Base-by-base conservation (phyloP, 2,888 invertebrate species). In the Lochmaea capreae region DNA sequence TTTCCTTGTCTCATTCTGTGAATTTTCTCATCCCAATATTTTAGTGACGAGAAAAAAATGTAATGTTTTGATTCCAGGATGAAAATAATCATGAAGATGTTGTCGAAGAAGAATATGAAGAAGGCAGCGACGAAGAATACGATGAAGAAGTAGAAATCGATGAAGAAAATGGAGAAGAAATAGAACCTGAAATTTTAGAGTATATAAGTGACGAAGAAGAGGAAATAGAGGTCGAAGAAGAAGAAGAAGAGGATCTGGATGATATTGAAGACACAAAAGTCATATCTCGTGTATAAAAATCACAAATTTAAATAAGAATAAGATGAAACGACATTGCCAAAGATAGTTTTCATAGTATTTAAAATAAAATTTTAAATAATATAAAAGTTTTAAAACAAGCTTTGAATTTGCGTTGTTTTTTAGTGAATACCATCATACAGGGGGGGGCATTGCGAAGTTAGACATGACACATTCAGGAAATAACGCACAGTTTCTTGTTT, bases 101-200 rank as follows among this genome's bases (percentile, higher is more conserved):
- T 46, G 62, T 43, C 3, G 57, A 59, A 16, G 46, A 66, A 33
- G 54, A 57, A 59, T 42, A 67, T 67, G 63, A 18, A 70, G 16
- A 71, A 75, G 77, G 52, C 16, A 78, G 43, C 83, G 78, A 80
- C 67, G 76, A 76, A 62, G 84, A 74, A 71, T 79, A 76, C 78
- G 43, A 78, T 78, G 42, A 63, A 63, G 76, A 80, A 22, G 80
- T 79, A 18, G 80, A 81, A 61, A 79, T 76, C 54, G 78, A 80
- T n/a, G 80, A 81, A 14, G 54, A 66, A 39, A 39, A 33, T 54
- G 66, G 54, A 33, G 66, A 52, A 33, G 62, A 63, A 43, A 78
- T 78, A 43, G 78, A 77, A 10, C 77, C 79, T 49, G 81, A 81
- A 71, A 77, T 80, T 22, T 74, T 80, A 49, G 80, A 83, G 75